Evolutionary conservation across 2,888 invertebrate species (phyloP).

Genomic region (Limnephilus lunatus): DNA sequence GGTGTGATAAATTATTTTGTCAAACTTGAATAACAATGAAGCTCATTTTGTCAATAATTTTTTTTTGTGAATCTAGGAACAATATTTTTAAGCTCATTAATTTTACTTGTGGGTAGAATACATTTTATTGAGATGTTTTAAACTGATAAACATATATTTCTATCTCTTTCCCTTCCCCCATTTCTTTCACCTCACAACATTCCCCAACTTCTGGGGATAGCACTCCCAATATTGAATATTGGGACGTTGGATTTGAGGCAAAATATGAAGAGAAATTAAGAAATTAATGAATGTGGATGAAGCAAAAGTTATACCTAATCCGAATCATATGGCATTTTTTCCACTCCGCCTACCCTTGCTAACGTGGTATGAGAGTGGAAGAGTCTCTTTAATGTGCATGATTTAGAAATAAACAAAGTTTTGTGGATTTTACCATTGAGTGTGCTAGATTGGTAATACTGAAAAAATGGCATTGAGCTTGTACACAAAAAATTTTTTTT

Average conservation of each 20-base stretch:
- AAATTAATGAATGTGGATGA: background rate
- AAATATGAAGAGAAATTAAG: background rate
- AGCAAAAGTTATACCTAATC: background rate
- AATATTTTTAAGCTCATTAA: background rate
- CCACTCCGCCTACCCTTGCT: background rate
- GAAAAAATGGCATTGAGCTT: no score
- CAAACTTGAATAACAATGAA: background rate
- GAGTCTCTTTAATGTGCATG: background rate
- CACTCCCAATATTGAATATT: background rate
- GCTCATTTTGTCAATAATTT: background rate
- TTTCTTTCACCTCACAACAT: background rate
- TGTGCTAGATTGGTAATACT: no score
- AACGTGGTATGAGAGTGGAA: background rate
- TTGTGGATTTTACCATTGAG: background rate
- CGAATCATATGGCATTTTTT: background rate
- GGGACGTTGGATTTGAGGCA: background rate
- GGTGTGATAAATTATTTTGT: background rate
- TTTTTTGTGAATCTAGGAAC: background rate
- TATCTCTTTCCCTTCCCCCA: background rate
- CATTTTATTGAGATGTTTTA: background rate
- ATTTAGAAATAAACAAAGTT: background rate
- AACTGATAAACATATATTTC: background rate
- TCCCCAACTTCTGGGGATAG: background rate
- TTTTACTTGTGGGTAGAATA: background rate
- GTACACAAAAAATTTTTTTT: no score